Evolutionary conservation across 2,113 vertebrate species (phyloP).

Genomic region (Carassius carassius): DNA sequence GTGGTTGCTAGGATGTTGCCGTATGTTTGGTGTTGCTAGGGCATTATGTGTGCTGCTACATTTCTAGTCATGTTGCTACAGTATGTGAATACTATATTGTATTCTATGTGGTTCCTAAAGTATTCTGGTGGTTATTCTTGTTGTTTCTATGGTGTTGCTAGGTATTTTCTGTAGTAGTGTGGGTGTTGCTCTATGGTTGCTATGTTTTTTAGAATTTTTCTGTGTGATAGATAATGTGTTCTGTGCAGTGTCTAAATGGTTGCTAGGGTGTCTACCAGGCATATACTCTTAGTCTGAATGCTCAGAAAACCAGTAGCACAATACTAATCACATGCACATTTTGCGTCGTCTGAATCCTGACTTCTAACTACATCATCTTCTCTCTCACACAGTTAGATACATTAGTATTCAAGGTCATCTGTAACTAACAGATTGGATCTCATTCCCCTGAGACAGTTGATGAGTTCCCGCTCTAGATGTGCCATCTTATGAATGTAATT

Average conservation of each 20-base stretch:
- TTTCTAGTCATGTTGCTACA: not conserved
- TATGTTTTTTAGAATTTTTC: not conserved
- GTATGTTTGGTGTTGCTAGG: not conserved
- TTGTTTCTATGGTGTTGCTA: not conserved
- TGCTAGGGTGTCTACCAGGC: not conserved
- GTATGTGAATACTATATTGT: not conserved
- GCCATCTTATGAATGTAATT: conserved; percentile 51
- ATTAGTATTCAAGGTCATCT: conserved; percentile 38
- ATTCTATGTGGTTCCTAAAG: not conserved
- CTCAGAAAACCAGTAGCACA: not conserved
- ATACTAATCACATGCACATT: not conserved
- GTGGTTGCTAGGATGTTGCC: not conserved
- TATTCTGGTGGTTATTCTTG: not conserved
- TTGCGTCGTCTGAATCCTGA: not conserved
- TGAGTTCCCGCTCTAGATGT: conserved; percentile 13
- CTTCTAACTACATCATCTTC: not conserved
- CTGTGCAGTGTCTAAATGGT: not conserved
- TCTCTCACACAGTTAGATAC: not conserved
- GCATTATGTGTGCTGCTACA: not conserved
- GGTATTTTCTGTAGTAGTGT: not conserved
- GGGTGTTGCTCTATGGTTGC: not conserved
- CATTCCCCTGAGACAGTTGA: not conserved
- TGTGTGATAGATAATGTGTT: not conserved
- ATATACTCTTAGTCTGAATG: not conserved
- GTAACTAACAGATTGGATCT: conserved; percentile 33